Evolutionary conservation across 2,113 vertebrate species (phyloP).

Genomic region (Neotragus moschatus): DNA sequence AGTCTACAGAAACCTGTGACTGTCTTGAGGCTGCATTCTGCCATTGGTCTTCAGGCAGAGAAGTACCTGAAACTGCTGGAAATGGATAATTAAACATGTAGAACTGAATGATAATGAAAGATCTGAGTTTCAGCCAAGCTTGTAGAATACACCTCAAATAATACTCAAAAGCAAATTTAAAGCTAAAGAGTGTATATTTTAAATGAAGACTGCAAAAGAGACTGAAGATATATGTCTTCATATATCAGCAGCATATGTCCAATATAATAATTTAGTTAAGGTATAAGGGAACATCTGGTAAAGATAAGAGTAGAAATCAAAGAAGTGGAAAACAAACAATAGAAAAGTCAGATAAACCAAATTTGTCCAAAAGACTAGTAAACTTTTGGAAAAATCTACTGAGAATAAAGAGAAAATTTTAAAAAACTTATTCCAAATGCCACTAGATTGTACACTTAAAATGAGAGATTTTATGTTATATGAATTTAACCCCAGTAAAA

Average conservation of each 20-base stretch:
- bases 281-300: background rate
- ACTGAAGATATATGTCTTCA: background rate
- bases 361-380: background rate
- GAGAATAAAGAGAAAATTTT: background rate
- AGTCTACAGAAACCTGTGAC: background rate
- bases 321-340: background rate
- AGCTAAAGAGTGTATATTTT: background rate
- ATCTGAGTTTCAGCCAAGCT: background rate
- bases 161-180: conserved; percentile 3
- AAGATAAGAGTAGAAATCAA: background rate
- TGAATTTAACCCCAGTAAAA: background rate
- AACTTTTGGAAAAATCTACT: background rate
- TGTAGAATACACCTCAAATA: background rate
- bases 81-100: background rate
- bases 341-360: background rate
- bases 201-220: background rate
- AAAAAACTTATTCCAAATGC: background rate
- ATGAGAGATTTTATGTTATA: background rate
- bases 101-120: background rate
- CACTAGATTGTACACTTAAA: background rate
- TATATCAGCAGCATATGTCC: background rate
- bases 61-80: background rate
- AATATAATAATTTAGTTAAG: background rate
- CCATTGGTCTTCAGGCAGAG: background rate
- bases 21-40: background rate